These are phyloP conservation scores for Microvelia longipes DNA, from an alignment of 1,140 invertebrate species.

Conservation along the genomic window DNA sequence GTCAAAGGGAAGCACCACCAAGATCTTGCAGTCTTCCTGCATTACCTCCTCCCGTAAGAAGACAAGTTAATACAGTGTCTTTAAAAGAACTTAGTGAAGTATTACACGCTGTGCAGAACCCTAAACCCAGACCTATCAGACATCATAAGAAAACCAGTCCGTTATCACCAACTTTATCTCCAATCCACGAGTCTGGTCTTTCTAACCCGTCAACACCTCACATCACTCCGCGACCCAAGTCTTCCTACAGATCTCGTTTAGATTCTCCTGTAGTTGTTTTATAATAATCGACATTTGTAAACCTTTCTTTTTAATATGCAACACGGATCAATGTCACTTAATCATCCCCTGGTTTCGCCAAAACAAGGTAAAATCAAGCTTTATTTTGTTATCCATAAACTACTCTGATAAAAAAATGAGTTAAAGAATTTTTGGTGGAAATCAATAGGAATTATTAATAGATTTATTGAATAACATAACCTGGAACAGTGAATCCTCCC, in stretches of 20 bases:
- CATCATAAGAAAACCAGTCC: constrained; percentile 30
- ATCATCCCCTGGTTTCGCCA: too few relatives aligned
- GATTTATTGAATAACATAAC: too few relatives aligned
- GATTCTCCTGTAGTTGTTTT: background rate
- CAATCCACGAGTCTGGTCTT: constrained; percentile 53
- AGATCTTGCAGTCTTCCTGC: constrained; percentile 29
- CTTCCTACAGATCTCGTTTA: background rate
- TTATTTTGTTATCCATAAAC: too few relatives aligned
- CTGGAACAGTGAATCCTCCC: too few relatives aligned
- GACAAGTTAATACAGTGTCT: constrained; percentile 29
- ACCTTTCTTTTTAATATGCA: background rate
- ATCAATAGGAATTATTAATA: too few relatives aligned
- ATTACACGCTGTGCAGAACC: constrained; percentile 26
- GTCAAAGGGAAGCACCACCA: constrained; percentile 10
- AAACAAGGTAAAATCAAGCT: too few relatives aligned
- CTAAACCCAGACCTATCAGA: constrained; percentile 14
- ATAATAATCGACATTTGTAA: background rate
- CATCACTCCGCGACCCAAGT: background rate
- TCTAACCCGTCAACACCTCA: constrained; percentile 40
- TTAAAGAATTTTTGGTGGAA: too few relatives aligned
- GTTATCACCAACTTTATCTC: constrained; percentile 38
- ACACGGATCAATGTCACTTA: background rate
- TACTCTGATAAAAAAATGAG: too few relatives aligned
- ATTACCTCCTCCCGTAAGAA: constrained; percentile 32
- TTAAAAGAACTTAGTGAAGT: constrained; percentile 36